A percentile compares a stretch with the other conserved stretches of the same genome.
These are phyloP conservation scores for Apeltes quadracus DNA, from an alignment of 2,113 vertebrate species.

Conservation along the genomic window DNA sequence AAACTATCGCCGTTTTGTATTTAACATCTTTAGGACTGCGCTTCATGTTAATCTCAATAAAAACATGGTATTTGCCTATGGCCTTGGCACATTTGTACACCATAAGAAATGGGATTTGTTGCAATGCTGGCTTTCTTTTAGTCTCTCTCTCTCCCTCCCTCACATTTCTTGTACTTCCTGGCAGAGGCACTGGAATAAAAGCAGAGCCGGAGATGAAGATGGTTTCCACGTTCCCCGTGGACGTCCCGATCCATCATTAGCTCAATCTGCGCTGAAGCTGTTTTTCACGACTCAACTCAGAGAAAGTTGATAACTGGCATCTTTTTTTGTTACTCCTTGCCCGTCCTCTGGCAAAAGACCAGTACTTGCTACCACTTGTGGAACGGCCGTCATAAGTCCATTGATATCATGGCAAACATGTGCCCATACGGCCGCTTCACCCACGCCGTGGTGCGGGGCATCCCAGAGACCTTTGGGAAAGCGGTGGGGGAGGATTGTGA, in stretches of 20 bases:
- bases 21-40: background rate
- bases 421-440: slow-evolving; percentile 85
- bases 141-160: slow-evolving; percentile 25
- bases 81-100: background rate
- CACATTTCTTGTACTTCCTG: slow-evolving; percentile 12
- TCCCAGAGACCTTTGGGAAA: slow-evolving; percentile 84
- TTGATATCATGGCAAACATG: slow-evolving; percentile 76
- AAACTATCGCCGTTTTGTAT: background rate
- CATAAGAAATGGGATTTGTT: background rate
- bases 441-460: slow-evolving; percentile 87
- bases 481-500: slow-evolving; percentile 32
- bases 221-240: slow-evolving; percentile 11
- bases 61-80: background rate
- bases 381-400: background rate
- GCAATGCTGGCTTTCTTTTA: background rate
- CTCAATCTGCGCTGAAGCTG: slow-evolving; percentile 17
- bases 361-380: background rate
- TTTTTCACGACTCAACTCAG: background rate
- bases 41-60: background rate
- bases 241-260: slow-evolving; percentile 20
- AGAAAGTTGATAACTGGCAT: slow-evolving; percentile 2
- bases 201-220: slow-evolving; percentile 21
- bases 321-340: slow-evolving; percentile 7
- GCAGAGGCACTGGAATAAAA: background rate
- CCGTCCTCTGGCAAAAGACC: background rate